These are phyloP conservation scores for Diaperis boleti DNA, from an alignment of 2,888 invertebrate genomes.

Conservation along the genomic window DNA sequence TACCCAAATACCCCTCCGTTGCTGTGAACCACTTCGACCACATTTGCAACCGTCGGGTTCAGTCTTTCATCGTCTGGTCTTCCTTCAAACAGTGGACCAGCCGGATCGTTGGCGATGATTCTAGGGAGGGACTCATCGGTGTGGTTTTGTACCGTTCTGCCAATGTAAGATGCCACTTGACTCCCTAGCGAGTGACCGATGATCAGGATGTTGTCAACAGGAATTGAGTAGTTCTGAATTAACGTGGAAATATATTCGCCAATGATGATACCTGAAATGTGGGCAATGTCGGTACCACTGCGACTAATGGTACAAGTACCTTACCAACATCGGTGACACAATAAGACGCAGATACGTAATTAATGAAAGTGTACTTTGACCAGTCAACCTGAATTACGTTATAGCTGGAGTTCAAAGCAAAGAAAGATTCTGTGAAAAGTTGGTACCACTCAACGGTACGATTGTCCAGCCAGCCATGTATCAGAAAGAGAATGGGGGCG, in stretches of 20 bases:
- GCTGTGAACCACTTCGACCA: not conserved
- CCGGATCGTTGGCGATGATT: not conserved
- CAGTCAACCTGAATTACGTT: too few species aligned
- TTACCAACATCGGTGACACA: too few species aligned
- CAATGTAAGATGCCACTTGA: not conserved
- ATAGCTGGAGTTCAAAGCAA: too few species aligned
- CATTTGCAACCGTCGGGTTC: not conserved
- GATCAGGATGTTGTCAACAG: not conserved
- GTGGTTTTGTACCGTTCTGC: not conserved
- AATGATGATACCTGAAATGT: not conserved
- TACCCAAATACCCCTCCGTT: not conserved
- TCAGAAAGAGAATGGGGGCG: too few species aligned
- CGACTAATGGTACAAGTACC: too few species aligned
- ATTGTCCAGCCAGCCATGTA: too few species aligned
- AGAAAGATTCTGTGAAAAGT: too few species aligned
- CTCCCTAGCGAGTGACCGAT: not conserved
- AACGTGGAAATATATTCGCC: not conserved
- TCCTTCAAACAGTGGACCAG: not conserved
- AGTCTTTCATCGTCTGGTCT: not conserved
- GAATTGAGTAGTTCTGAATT: not conserved
- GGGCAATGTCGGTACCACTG: too few species aligned
- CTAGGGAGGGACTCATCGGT: too few species aligned
- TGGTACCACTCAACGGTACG: too few species aligned
- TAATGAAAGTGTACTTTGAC: too few species aligned
- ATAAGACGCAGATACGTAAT: too few species aligned